phyloP scores from a whole-genome alignment of 2,797 vertebrate species.

The Brachyalestes nurse region DNA sequence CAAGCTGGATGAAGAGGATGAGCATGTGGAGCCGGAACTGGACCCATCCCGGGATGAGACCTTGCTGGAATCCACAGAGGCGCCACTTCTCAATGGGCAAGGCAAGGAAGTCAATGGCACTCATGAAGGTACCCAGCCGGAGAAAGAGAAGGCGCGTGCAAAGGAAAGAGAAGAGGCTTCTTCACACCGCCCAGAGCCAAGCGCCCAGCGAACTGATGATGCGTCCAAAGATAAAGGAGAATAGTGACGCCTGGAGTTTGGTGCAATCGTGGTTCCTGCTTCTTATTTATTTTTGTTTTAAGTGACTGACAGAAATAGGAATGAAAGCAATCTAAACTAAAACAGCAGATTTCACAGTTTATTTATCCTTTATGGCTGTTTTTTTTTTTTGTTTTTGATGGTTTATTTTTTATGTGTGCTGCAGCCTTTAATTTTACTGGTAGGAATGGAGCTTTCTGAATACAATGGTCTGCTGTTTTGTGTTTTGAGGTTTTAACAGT shows the following conservation, averaged over 20 bases:
- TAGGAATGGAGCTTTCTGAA: constrained; percentile 28
- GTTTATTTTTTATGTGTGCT: constrained; percentile 36
- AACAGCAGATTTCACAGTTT: constrained; percentile 47
- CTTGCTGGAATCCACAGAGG: constrained; percentile 37
- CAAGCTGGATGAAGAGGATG: constrained; percentile 83
- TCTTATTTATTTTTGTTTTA: constrained; percentile 76
- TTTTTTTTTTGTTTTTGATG: constrained; percentile 19
- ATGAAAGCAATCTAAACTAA: constrained; percentile 57
- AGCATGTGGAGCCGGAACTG: constrained; percentile 63
- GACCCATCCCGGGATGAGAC: constrained; percentile 54
- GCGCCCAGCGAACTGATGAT: constrained; percentile 77
- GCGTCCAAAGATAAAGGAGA: constrained; percentile 77
- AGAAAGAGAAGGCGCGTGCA: constrained; percentile 17
- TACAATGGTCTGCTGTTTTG: constrained; percentile 1
- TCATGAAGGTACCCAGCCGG: constrained; percentile 8
- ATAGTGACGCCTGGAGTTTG: constrained; percentile 51
- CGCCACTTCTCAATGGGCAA: constrained; percentile 78
- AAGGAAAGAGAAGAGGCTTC: constrained; percentile 38
- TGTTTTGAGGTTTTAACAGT: constrained; percentile 41
- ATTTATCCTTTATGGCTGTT: constrained; percentile 35
- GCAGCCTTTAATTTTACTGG: constrained; percentile 34
- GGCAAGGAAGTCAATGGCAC: constrained; percentile 77
- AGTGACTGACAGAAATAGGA: constrained; percentile 67
- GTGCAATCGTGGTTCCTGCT: constrained; percentile 58
- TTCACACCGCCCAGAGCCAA: constrained; percentile 61